A percentile compares a stretch with the other conserved stretches of the same genome.
Evolutionary conservation across 2,888 invertebrate species (phyloP).

Genomic region (Crossocerus cetratus): DNA sequence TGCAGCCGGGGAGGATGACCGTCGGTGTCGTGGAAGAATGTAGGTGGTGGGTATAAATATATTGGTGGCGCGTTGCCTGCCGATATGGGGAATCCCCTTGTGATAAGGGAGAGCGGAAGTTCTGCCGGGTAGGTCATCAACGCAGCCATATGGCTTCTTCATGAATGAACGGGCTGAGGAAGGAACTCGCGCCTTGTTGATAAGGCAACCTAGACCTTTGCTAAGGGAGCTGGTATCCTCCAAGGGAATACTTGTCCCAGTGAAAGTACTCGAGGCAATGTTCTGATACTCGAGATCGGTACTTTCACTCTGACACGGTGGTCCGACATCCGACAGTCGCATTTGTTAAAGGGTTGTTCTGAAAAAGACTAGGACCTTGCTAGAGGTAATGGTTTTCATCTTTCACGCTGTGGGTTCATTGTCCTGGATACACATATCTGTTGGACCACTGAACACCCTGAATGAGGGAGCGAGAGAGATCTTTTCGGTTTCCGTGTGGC

Average conservation of each 20-base stretch:
- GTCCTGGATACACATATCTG: constrained; percentile 43
- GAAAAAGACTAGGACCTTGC: not conserved
- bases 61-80: not conserved
- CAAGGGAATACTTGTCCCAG: not conserved
- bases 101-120: constrained; percentile 42
- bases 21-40: not conserved
- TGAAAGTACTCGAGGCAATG: not conserved
- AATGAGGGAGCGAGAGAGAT: constrained; percentile 44
- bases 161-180: constrained; percentile 49
- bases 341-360: not conserved
- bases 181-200: constrained; percentile 28
- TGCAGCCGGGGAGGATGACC: not conserved
- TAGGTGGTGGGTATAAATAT: not conserved
- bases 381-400: constrained; percentile 31
- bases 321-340: not conserved
- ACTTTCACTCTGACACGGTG: not conserved
- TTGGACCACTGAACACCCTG: constrained; percentile 43
- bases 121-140: constrained; percentile 25
- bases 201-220: constrained; percentile 27
- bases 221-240: constrained; percentile 4
- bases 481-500: constrained; percentile 53
- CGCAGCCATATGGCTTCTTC: constrained; percentile 52
- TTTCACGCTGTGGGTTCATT: constrained; percentile 52
- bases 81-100: not conserved
- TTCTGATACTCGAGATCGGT: not conserved